A percentile compares a stretch with the other conserved stretches of the same genome.
These are phyloP conservation scores for Poliocrania exsul DNA, from an alignment of 2,797 vertebrate genomes.

Conservation along the genomic window DNA sequence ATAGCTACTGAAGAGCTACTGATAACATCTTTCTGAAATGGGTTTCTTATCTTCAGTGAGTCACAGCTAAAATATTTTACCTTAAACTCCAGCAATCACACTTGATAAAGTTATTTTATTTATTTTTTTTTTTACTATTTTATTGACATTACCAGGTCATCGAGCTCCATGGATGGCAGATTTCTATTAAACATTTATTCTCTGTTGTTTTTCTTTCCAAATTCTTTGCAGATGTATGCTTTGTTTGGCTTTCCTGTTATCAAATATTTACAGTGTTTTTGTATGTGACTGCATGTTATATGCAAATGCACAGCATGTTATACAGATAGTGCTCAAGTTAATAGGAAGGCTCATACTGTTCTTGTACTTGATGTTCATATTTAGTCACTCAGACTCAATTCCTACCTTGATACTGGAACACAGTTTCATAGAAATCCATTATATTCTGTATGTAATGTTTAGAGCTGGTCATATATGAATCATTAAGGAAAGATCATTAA, in stretches of 20 bases:
- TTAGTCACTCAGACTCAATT: neutral
- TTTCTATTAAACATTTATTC: neutral
- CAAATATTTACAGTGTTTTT: constrained; percentile 62
- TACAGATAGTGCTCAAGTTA: neutral
- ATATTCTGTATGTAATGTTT: neutral
- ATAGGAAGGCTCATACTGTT: neutral
- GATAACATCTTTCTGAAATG: neutral
- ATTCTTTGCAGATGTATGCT: neutral
- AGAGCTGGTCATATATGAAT: neutral
- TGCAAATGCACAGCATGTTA: neutral
- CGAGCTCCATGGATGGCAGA: neutral
- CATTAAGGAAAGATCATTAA: neutral
- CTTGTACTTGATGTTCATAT: neutral
- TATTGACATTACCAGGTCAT: neutral
- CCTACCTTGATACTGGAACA: neutral
- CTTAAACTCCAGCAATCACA: neutral
- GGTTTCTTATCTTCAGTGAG: neutral
- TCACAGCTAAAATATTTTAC: neutral
- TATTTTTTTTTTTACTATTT: neutral
- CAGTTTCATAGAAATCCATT: neutral
- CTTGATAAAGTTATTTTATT: neutral
- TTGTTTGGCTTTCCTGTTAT: constrained; percentile 11
- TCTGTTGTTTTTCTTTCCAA: neutral
- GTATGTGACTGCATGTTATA: neutral
- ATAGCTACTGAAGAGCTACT: neutral